Conservation (phyloP, 2,797 vertebrate species). For the Enteromius thamalakanensis region DNA sequence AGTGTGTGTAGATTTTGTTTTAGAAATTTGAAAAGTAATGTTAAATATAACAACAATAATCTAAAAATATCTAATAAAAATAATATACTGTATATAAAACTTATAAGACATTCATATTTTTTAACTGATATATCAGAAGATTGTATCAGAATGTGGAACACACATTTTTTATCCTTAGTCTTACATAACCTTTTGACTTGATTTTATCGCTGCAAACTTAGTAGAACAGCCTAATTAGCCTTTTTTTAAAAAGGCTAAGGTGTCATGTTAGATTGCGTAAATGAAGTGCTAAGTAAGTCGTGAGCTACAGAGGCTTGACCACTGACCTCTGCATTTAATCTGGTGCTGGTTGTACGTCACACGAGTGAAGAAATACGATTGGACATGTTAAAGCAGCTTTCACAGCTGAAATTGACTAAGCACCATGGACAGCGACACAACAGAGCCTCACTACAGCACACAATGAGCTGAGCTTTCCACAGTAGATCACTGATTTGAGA, state of each 20-base stretch:
- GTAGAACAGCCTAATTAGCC: not conserved
- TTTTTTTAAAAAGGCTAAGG: not conserved
- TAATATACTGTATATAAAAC: no score
- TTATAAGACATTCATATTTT: no score
- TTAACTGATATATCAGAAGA: not conserved
- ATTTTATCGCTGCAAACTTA: not conserved
- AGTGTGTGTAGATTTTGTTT: no score
- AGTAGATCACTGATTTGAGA: not conserved
- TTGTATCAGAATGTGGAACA: not conserved
- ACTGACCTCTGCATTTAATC: not conserved
- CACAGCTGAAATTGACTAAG: not conserved
- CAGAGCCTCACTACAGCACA: not conserved
- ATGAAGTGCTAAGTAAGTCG: conserved; percentile 5
- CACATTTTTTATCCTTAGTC: not conserved
- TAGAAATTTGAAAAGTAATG: no score
- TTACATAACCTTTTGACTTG: not conserved
- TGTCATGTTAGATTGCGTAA: conserved; percentile 6
- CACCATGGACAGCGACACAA: not conserved
- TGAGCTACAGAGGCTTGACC: conserved; percentile 5
- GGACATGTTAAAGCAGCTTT: not conserved
- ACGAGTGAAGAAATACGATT: not conserved
- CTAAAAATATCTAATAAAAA: no score
- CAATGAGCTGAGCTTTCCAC: no score
- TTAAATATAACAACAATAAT: no score
- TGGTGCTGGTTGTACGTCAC: not conserved